Conservation (phyloP, 2,888 invertebrate species). For the Drosophila tripunctata region DNA sequence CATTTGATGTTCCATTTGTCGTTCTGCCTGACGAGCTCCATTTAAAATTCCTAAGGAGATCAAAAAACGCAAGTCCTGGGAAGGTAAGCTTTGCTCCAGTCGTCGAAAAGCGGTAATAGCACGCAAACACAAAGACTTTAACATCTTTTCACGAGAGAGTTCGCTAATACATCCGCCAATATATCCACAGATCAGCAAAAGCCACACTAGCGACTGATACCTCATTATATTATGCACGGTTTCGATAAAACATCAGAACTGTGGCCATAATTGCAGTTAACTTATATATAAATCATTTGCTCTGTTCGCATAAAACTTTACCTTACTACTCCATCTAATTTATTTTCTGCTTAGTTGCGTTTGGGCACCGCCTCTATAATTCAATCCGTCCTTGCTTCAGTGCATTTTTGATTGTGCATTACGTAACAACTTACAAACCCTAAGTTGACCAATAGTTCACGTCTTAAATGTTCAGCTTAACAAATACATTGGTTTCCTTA, state of each 20-base stretch:
- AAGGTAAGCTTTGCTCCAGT: conserved; percentile 73
- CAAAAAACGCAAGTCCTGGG: conserved; percentile 76
- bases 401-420: too few species aligned
- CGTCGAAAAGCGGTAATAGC: conserved; percentile 79
- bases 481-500: too few species aligned
- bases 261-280: conserved; percentile 23
- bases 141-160: conserved; percentile 34
- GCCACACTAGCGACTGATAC: conserved; percentile 22
- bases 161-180: conserved; percentile 26
- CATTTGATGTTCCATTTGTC: conserved; percentile 80
- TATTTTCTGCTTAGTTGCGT: too few species aligned
- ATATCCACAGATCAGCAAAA: conserved; percentile 40
- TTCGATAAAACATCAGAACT: conserved; percentile 41
- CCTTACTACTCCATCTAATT: too few species aligned
- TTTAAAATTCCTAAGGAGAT: conserved; percentile 81
- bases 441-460: too few species aligned
- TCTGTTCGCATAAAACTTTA: too few species aligned
- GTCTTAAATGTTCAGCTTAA: too few species aligned
- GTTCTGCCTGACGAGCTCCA: conserved; percentile 80
- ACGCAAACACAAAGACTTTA: conserved; percentile 77
- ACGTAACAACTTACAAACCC: too few species aligned
- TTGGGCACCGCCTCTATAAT: too few species aligned
- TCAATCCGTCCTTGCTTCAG: too few species aligned
- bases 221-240: conserved; percentile 28
- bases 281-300: conserved; percentile 44